phyloP scores from a whole-genome alignment of 2,113 vertebrate species.

The Poecile atricapillus region DNA sequence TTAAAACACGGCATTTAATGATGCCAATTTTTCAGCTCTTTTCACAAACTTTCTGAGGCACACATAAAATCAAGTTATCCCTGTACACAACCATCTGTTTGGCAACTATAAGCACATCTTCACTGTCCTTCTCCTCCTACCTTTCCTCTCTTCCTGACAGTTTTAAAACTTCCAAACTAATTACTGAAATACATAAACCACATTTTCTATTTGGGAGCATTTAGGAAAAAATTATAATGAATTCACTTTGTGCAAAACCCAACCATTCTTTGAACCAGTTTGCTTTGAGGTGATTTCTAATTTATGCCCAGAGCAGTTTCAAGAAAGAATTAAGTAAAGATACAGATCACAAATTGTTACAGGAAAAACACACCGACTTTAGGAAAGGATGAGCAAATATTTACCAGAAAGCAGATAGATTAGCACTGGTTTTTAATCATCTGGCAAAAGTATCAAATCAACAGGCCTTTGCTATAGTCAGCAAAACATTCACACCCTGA shows the following conservation, averaged over 20 bases:
- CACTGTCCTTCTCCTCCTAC: background rate
- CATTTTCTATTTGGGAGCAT: background rate
- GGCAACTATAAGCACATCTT: background rate
- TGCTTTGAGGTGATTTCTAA: background rate
- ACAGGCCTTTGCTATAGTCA: background rate
- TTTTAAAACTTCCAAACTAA: background rate
- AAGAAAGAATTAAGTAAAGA: background rate
- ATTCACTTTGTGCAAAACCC: background rate
- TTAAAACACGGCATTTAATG: background rate
- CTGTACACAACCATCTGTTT: background rate
- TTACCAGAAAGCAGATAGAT: background rate
- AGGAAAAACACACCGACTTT: background rate
- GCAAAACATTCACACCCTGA: background rate
- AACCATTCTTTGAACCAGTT: background rate
- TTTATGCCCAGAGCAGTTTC: background rate
- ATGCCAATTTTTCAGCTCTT: background rate
- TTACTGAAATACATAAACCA: background rate
- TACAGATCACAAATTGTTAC: background rate
- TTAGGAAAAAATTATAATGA: background rate
- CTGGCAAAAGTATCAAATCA: background rate
- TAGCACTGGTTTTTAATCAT: background rate
- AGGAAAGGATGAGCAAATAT: background rate
- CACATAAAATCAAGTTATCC: background rate
- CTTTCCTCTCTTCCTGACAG: background rate
- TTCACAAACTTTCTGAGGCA: background rate